Conservation (phyloP, 2,888 invertebrate genomes). For the Plebejus argus region DNA sequence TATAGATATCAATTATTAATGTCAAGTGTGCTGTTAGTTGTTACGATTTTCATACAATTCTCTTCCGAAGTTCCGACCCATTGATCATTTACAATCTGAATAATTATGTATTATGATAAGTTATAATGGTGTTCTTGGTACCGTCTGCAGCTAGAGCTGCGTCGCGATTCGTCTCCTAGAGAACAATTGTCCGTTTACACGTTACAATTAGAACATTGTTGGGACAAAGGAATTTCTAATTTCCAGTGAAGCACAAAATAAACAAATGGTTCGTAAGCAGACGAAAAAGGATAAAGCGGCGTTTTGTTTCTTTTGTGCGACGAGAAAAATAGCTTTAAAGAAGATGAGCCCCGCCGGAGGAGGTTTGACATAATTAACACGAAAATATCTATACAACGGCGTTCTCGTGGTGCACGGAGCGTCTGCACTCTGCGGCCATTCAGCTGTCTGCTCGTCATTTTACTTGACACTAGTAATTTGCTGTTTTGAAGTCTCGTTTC, state of each 20-base stretch:
- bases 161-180: conserved; percentile 41
- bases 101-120: background rate
- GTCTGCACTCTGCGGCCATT: conserved; percentile 8
- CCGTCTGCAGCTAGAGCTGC: conserved; percentile 34
- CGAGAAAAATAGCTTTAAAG: conserved; percentile 42
- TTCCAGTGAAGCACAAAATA: conserved; percentile 65
- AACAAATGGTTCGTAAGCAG: conserved; percentile 67
- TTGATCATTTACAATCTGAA: background rate
- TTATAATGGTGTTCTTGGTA: background rate
- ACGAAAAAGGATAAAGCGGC: conserved; percentile 64
- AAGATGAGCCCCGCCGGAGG: conserved; percentile 34
- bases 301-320: conserved; percentile 54
- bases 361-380: conserved; percentile 32
- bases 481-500: conserved; percentile 8
- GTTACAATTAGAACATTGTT: conserved; percentile 67
- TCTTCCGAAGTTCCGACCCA: background rate
- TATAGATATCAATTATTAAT: too few relatives aligned
- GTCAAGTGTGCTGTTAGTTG: too few relatives aligned
- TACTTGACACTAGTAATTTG: conserved; percentile 20
- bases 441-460: conserved; percentile 15
- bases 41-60: too few relatives aligned
- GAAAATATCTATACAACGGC: conserved; percentile 29
- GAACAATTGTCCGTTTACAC: conserved; percentile 59
- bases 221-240: conserved; percentile 75
- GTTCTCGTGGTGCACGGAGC: background rate